phyloP scores from a whole-genome alignment of 2,888 invertebrate species.

The Drosophila cognata region DNA sequence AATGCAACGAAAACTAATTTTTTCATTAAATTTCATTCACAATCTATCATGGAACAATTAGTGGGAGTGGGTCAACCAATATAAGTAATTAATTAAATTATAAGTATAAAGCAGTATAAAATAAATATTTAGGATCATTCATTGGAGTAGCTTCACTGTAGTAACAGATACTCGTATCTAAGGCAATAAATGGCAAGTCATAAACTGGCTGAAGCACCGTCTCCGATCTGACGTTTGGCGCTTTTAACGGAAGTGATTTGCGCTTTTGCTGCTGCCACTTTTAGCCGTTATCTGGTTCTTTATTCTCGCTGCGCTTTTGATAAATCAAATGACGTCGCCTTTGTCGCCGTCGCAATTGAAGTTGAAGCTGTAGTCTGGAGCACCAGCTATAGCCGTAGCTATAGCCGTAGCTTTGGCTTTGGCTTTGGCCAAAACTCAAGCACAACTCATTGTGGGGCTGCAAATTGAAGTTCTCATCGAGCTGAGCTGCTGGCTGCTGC shows the following conservation, averaged over 20 bases:
- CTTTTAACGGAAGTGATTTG: conserved; percentile 66
- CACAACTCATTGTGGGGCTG: conserved; percentile 66
- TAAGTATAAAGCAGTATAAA: neutral
- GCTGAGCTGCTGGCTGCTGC: conserved; percentile 17
- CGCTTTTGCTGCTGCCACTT: conserved; percentile 55
- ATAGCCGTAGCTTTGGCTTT: conserved; percentile 2
- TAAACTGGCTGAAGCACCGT: conserved; percentile 44
- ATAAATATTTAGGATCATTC: neutral
- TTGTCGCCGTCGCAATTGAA: conserved; percentile 52
- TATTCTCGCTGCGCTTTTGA: conserved; percentile 60
- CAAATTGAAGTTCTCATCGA: conserved; percentile 71
- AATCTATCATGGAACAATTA: neutral
- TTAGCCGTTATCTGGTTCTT: conserved; percentile 48
- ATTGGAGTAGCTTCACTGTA: neutral
- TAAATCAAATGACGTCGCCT: conserved; percentile 63
- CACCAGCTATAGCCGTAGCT: conserved; percentile 7
- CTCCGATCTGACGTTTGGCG: conserved; percentile 21
- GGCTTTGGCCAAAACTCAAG: conserved; percentile 55
- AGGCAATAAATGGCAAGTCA: conserved; percentile 55
- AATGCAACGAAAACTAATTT: neutral
- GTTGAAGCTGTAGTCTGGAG: conserved; percentile 30
- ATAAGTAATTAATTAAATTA: neutral
- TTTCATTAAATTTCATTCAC: neutral
- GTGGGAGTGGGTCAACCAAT: neutral
- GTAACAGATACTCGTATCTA: conserved; percentile 16